A percentile compares a stretch with the other conserved stretches of the same genome.
Evolutionary conservation across 1,140 invertebrate genomes (phyloP).

Genomic region (Ceratoteleas bidentatus): DNA sequence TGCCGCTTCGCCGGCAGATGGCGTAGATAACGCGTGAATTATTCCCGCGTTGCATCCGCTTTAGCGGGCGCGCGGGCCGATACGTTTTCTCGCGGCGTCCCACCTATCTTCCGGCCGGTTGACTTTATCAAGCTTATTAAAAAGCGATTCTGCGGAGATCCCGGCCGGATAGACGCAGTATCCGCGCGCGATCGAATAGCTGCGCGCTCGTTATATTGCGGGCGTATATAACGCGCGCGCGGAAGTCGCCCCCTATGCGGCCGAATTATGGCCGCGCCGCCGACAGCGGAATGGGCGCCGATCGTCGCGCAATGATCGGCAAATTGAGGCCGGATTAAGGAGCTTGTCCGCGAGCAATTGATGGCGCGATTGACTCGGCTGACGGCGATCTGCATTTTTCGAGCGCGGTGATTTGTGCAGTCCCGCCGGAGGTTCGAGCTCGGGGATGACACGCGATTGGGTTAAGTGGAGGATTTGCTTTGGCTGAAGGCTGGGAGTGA

Average conservation of each 20-base stretch:
- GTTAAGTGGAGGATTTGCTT: no score
- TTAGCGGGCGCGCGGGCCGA: slow-evolving; percentile 70
- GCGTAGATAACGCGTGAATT: no score
- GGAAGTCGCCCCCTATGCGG: no score
- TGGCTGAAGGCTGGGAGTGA: no score
- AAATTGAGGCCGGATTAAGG: neutral
- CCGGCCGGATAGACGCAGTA: slow-evolving; percentile 75
- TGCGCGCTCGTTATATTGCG: slow-evolving; percentile 66
- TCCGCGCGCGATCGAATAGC: slow-evolving; percentile 75
- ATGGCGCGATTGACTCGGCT: no score
- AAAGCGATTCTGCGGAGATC: slow-evolving; percentile 78
- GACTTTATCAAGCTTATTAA: slow-evolving; percentile 81
- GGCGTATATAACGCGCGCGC: slow-evolving; percentile 50
- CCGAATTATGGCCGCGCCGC: slow-evolving; percentile 48
- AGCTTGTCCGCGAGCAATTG: no score
- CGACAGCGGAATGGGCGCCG: slow-evolving; percentile 53
- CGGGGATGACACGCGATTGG: no score
- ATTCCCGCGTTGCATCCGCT: slow-evolving; percentile 77
- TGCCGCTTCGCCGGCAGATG: no score
- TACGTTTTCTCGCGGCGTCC: slow-evolving; percentile 70
- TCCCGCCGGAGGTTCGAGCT: no score
- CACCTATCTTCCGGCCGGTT: slow-evolving; percentile 70
- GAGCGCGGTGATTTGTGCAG: no score
- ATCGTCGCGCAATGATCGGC: slow-evolving; percentile 29
- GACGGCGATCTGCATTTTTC: no score